Evolutionary conservation across 2,113 vertebrate species (phyloP), one percentile per base, ranked within the genome.

Genomic region (Hoplias malabaricus): DNA sequence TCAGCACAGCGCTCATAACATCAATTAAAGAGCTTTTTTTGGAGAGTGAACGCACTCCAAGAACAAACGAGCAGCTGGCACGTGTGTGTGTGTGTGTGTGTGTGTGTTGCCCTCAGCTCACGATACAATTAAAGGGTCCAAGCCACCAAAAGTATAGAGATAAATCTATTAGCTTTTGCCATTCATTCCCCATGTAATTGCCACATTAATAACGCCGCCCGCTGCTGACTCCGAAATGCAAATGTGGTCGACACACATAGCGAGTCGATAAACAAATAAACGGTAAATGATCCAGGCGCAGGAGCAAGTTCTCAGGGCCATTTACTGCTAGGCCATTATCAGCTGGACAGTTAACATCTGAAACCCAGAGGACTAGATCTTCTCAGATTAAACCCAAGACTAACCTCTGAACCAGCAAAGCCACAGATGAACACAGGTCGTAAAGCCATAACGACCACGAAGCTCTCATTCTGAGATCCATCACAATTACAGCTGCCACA

Each of bases 261-360:
- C 76, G 69, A 78, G 75, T 80, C 78, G 71, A 83, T 85, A 78
- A 81, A 81, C 80, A 80, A 83, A 71, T 80, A 66, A n/a, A 73
- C 73, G 79, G 63, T 85, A 80, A 80, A 85, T 83, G 75, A 80
- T 81, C 50, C 78, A 69, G 4, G 27, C 54, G 34, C 67, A 69
- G 62, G n/a, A 77, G 46, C 14, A 46, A 48, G 33, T n/a, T 38
- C 5, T 34, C 31, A 23, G n/a, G 11, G 29, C 69, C 57, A 76
- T 83, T 73, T 77, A 54, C 46, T 11, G 54, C 69, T 43, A 73
- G 57, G 38, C 14, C 78, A 84, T 75, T 70, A 75, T 69, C 75
- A 27, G 65, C 50, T 57, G 66, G 69, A 40, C 46, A 36, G 66
- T 82, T 80, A 78, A 84, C 73, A 54, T 63, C 34, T 75, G 73